Percentiles rank a stretch among this genome's conserved stretches.
Evolutionary conservation across 2,888 invertebrate genomes (phyloP).

Genomic region (Epinotia bilunana): DNA sequence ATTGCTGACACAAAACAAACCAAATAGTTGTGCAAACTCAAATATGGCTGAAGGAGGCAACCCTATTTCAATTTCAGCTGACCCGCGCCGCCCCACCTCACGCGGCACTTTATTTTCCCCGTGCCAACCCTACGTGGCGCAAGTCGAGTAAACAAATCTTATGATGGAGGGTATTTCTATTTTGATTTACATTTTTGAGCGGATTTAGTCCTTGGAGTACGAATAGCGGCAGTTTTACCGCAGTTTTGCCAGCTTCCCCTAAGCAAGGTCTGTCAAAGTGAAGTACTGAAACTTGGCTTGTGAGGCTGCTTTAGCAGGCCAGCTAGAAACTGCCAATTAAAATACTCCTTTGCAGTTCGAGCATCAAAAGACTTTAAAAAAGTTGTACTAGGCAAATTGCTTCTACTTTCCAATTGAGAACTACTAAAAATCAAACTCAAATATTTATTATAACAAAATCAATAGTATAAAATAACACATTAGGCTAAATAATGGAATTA

Average conservation of each 20-base stretch:
- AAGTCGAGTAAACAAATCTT: constrained; percentile 44
- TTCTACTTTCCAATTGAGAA: not conserved
- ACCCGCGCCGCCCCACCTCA: constrained; percentile 56
- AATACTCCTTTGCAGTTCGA: not conserved
- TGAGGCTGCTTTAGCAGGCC: not conserved
- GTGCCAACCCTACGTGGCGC: constrained; percentile 53
- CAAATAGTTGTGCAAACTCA: constrained; percentile 42
- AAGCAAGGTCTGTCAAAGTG: not conserved
- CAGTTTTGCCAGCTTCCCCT: not conserved
- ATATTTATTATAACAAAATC: too few species aligned
- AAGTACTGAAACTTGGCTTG: not conserved
- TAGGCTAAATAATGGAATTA: too few species aligned
- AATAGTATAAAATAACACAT: too few species aligned
- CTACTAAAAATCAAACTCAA: too few species aligned
- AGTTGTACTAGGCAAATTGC: not conserved
- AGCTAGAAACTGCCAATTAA: not conserved
- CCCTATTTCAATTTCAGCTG: constrained; percentile 71
- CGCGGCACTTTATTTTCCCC: constrained; percentile 65
- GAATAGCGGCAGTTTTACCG: not conserved
- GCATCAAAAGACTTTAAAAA: not conserved
- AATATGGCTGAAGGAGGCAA: constrained; percentile 56
- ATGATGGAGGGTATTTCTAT: not conserved
- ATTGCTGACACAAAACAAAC: constrained; percentile 42
- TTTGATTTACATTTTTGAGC: constrained; percentile 25
- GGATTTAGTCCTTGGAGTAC: not conserved